phyloP scores from a whole-genome alignment of 2,113 vertebrate genomes.

The Laticauda laticaudata region DNA sequence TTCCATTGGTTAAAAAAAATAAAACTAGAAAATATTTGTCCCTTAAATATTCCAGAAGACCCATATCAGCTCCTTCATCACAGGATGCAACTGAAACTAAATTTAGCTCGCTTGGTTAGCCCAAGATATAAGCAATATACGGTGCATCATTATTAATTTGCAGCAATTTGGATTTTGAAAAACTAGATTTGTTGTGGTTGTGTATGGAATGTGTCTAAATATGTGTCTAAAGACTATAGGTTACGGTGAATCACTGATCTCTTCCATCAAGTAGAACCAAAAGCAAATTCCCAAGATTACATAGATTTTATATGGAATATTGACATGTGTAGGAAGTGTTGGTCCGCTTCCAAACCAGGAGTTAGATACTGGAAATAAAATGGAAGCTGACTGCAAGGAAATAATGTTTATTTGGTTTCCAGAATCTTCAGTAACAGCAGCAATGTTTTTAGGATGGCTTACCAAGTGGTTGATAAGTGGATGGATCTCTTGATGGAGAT shows the following conservation, averaged over 20 bases:
- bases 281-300: neutral
- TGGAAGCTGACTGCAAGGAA: no score
- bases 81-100: neutral
- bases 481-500: no score
- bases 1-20: neutral
- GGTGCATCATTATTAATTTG: neutral
- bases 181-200: neutral
- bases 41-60: neutral
- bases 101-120: no score
- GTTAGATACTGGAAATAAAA: no score
- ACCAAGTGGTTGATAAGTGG: no score
- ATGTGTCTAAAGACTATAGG: neutral
- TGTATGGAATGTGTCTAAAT: neutral
- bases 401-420: no score
- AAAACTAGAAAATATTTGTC: neutral
- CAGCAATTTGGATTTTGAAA: neutral
- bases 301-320: neutral
- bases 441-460: no score
- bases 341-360: no score
- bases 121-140: no score
- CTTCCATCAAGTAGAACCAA: neutral
- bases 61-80: neutral
- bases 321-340: neutral
- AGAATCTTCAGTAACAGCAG: no score
- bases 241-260: neutral